Evolutionary conservation across 2,797 vertebrate species (phyloP), one percentile per base, ranked within the genome.

Genomic region (Caiman crocodilus): DNA sequence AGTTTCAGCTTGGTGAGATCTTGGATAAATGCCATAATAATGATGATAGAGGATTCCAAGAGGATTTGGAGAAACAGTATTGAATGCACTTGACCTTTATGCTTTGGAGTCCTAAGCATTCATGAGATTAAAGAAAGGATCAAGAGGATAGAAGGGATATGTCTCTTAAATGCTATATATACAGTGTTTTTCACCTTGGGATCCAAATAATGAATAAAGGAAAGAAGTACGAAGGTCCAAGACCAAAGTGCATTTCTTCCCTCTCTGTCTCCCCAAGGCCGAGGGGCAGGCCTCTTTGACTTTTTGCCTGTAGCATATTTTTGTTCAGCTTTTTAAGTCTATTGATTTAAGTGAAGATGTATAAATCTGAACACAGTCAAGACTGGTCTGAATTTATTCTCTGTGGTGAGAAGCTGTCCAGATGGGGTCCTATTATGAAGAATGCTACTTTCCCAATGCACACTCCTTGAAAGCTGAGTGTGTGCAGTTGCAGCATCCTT

Each of bases 121-220:
- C 50, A 69, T 79, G 79, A 89, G 76, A 89, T 84, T 84, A 89
- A 84, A 89, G 76, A 79, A 59, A 84, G 59, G 58, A 64, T 77
- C 63, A 65, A 63, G 55, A 76, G 67, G 56, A 69, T 60, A 56
- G 11, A 60, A 59, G 73, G 76, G 42, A 76, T 88, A 81, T 73
- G 50, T 55, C 23, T 50, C 17, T 88, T 77, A 89, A 75, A 82
- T 83, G 64, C 42, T 79, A 61, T 69, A 78, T 78, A 73, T 71
- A 64, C 69, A 60, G n/a, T 78, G 63, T 69, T 71, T 89, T 65
- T 77, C 69, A 82, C 10, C 74, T 77, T 82, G 30, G 32, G 56
- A 82, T 79, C 75, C 57, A 69, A 69, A 5, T 35, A 69, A 9
- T 42, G 67, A 71, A 32, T 30, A 89, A 77, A 84, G 63, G 35